Evolutionary conservation across 2,113 vertebrate genomes (phyloP).

Genomic region (Gobiocypris rarus): DNA sequence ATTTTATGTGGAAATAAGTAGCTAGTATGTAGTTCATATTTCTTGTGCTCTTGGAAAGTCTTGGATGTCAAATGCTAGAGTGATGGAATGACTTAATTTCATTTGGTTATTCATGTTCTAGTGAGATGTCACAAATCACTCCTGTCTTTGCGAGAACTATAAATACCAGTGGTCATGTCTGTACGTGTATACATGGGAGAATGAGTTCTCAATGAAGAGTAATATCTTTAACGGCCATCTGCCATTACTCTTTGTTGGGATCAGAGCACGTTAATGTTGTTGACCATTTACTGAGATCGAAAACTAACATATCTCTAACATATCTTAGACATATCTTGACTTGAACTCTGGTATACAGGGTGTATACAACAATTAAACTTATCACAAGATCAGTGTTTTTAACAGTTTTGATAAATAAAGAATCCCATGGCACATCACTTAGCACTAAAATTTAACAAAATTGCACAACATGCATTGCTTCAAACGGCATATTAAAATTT

Average conservation of each 20-base stretch:
- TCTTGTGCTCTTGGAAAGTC: background rate
- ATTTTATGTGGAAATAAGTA: constrained; percentile 36
- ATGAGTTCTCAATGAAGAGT: background rate
- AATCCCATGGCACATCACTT: no score
- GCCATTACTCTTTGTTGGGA: background rate
- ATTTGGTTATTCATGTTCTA: background rate
- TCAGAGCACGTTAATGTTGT: no score
- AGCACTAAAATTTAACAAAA: no score
- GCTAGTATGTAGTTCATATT: constrained; percentile 33
- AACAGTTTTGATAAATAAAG: no score
- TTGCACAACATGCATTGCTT: no score
- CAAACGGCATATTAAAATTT: no score
- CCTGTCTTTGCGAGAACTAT: background rate
- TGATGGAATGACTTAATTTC: background rate
- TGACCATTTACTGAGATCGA: no score
- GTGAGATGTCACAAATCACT: background rate
- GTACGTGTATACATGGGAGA: background rate
- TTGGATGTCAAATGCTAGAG: background rate
- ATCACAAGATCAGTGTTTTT: no score
- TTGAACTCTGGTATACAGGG: no score
- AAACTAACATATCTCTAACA: no score
- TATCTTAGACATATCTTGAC: no score
- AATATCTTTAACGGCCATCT: background rate
- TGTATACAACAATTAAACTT: no score
- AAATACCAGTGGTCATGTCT: constrained; percentile 15